Conservation (phyloP, 2,888 invertebrate species). For the Acanthoscelides obtectus region DNA sequence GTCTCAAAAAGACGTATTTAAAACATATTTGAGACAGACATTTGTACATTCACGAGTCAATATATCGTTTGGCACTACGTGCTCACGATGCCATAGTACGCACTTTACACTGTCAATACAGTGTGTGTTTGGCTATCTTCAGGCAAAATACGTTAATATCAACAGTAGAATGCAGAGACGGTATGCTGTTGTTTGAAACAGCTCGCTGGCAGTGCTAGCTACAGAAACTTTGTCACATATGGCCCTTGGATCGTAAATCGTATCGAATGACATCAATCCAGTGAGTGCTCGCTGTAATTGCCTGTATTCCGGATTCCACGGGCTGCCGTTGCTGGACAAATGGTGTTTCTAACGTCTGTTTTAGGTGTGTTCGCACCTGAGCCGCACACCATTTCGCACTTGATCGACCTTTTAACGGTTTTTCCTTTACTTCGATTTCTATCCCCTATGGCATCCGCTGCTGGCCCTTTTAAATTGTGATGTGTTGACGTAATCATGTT, state of each 20-base stretch:
- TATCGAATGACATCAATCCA: neutral
- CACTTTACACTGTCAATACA: too few relatives aligned
- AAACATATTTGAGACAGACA: too few relatives aligned
- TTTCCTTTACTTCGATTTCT: neutral
- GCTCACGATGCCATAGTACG: too few relatives aligned
- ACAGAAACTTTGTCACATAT: neutral
- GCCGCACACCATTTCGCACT: constrained; percentile 30
- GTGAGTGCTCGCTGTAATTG: neutral
- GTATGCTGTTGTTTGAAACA: neutral
- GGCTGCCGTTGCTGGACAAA: constrained; percentile 21
- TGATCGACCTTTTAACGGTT: constrained; percentile 20
- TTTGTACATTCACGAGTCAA: too few relatives aligned
- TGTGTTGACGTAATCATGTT: neutral
- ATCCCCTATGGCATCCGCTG: neutral
- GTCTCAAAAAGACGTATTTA: too few relatives aligned
- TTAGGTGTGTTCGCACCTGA: constrained; percentile 33
- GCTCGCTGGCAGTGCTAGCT: neutral
- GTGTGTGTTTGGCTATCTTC: too few relatives aligned
- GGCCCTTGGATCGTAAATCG: neutral
- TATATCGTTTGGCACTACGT: too few relatives aligned
- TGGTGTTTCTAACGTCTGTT: constrained; percentile 32
- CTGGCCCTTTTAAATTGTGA: neutral
- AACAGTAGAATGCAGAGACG: too few relatives aligned
- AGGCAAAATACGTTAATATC: too few relatives aligned
- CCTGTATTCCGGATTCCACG: neutral